Percentiles rank a stretch among this genome's conserved stretches.
Evolutionary conservation across 2,797 vertebrate genomes (phyloP).

Genomic region (Thaleichthys pacificus): DNA sequence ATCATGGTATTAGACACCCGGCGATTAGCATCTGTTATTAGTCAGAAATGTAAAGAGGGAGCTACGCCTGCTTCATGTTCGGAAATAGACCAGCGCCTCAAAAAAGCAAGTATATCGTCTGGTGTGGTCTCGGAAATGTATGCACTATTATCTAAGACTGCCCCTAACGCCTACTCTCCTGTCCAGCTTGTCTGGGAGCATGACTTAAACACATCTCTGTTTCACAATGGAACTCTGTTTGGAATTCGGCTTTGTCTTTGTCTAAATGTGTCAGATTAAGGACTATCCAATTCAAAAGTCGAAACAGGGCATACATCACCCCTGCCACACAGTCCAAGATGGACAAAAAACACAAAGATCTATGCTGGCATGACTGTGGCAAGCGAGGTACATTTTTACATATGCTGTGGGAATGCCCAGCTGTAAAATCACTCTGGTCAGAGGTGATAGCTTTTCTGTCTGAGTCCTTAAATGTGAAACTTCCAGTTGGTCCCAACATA

Average conservation of each 20-base stretch:
- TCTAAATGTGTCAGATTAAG: slow-evolving; percentile 32
- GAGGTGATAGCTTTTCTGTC: too few species aligned
- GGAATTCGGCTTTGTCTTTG: slow-evolving; percentile 23
- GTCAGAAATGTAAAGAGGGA: slow-evolving; percentile 3
- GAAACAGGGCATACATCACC: slow-evolving; percentile 33
- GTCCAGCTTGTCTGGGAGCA: slow-evolving; percentile 39
- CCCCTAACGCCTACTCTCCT: slow-evolving; percentile 22
- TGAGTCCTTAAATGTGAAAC: background rate
- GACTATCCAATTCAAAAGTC: slow-evolving; percentile 51
- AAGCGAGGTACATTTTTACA: background rate
- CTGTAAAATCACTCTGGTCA: background rate
- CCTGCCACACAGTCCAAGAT: slow-evolving; percentile 27
- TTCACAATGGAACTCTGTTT: slow-evolving; percentile 24
- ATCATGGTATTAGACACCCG: too few species aligned
- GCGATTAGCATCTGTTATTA: background rate
- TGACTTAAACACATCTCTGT: slow-evolving; percentile 24
- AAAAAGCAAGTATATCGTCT: too few species aligned
- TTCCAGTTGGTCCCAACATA: background rate
- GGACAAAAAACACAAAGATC: background rate
- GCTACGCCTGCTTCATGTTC: background rate
- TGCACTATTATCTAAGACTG: background rate
- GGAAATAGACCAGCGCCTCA: background rate
- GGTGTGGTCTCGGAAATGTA: background rate
- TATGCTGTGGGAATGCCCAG: background rate
- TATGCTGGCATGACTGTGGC: background rate